Evolutionary conservation across 2,797 vertebrate species (phyloP).

Genomic region (Peromyscus nudipes): DNA sequence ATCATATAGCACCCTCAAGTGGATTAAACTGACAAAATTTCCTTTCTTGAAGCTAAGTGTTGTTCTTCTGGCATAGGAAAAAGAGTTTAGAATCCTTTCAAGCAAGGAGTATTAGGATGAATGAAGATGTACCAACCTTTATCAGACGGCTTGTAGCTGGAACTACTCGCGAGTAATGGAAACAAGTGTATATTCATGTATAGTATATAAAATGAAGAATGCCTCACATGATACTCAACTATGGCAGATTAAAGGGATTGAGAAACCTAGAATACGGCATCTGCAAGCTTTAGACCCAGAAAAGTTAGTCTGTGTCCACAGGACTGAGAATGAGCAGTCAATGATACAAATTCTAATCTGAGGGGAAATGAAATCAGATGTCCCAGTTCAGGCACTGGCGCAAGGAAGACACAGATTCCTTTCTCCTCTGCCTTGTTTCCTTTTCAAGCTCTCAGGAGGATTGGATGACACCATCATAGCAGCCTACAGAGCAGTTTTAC

Average conservation of each 20-base stretch:
- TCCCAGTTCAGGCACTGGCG: neutral
- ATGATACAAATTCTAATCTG: neutral
- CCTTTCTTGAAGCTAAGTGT: slow-evolving; percentile 13
- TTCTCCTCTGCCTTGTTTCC: neutral
- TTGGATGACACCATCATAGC: neutral
- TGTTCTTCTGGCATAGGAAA: slow-evolving; percentile 29
- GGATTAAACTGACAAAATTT: slow-evolving; percentile 68
- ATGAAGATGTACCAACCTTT: slow-evolving; percentile 1
- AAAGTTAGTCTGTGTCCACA: neutral
- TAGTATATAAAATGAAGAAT: neutral
- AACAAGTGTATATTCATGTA: neutral
- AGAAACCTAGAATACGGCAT: neutral
- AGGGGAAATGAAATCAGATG: neutral
- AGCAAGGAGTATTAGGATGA: slow-evolving; percentile 28
- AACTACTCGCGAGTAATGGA: slow-evolving; percentile 16
- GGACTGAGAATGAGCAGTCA: neutral
- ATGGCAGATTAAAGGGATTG: neutral
- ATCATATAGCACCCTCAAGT: slow-evolving; percentile 83
- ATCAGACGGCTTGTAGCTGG: neutral
- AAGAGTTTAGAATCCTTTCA: slow-evolving; percentile 42
- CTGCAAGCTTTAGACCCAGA: neutral
- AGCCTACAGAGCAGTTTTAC: neutral
- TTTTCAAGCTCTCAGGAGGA: neutral
- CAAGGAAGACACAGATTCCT: neutral
- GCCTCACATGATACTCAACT: neutral